These are phyloP conservation scores for Neoitamus cyanurus DNA, from an alignment of 2,888 invertebrate genomes.

Conservation along the genomic window DNA sequence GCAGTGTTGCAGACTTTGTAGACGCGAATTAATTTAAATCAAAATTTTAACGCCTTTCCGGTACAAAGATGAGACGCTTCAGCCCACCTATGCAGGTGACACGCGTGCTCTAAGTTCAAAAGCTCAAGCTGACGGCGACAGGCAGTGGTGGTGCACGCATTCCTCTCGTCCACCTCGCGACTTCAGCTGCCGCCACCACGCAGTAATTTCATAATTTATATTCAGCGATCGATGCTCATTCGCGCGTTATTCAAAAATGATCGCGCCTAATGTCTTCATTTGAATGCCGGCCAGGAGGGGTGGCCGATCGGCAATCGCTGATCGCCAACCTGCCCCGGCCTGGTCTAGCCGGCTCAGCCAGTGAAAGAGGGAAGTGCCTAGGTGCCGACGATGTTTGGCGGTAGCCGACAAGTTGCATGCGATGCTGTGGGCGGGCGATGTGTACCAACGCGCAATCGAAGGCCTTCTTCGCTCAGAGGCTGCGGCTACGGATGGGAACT, in stretches of 20 bases:
- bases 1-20: background rate
- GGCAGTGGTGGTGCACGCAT: background rate
- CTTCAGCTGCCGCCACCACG: background rate
- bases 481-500: too few species aligned
- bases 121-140: background rate
- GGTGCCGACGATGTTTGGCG: background rate
- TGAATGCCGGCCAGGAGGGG: conserved; percentile 15
- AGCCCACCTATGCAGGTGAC: background rate
- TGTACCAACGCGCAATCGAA: background rate
- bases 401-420: background rate
- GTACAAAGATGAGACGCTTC: background rate
- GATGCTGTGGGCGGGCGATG: conserved; percentile 6
- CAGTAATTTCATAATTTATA: conserved; percentile 31
- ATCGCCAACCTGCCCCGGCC: background rate
- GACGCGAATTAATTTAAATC: background rate
- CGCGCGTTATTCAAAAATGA: background rate
- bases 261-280: conserved; percentile 27
- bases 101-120: background rate
- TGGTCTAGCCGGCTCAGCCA: background rate
- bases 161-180: background rate
- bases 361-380: conserved; percentile 27
- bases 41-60: background rate
- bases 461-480: background rate
- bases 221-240: background rate
- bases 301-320: background rate